Percentiles rank a stretch among this genome's conserved stretches.
Evolutionary conservation across 2,113 vertebrate genomes (phyloP).

Genomic region (Lophius piscatorius): DNA sequence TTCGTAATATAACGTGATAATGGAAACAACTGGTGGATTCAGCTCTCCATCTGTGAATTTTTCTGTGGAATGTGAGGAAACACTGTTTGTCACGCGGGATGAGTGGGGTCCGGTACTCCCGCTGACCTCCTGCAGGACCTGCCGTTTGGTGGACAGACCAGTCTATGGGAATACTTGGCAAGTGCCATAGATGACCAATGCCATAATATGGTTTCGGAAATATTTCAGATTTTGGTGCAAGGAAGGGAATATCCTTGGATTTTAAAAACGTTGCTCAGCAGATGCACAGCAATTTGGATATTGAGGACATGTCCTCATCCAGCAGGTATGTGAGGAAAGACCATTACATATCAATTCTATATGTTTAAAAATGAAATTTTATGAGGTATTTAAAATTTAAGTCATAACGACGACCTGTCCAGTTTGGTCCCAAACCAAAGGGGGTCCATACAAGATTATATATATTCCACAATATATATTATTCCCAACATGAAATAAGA

Average conservation of each 20-base stretch:
- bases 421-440: no score
- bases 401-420: no score
- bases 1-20: background rate
- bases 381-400: no score
- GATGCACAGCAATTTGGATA: conserved; percentile 41
- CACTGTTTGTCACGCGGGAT: conserved; percentile 12
- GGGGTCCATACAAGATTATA: no score
- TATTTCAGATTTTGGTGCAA: conserved; percentile 10
- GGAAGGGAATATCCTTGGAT: conserved; percentile 41
- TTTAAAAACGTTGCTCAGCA: conserved; percentile 19
- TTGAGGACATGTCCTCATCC: conserved; percentile 13
- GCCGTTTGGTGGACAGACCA: conserved; percentile 20
- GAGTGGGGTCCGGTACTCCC: conserved; percentile 6
- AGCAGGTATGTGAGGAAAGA: conserved; percentile 49
- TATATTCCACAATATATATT: no score
- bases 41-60: background rate
- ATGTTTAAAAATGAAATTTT: no score
- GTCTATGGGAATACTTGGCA: conserved; percentile 39
- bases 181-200: background rate
- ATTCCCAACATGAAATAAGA: background rate
- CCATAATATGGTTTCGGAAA: background rate
- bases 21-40: conserved; percentile 32
- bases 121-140: conserved; percentile 34
- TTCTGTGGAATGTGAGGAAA: conserved; percentile 13
- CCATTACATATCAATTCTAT: no score